Evolutionary conservation across 2,888 invertebrate species (phyloP).

Genomic region (Eupithecia tripunctaria): DNA sequence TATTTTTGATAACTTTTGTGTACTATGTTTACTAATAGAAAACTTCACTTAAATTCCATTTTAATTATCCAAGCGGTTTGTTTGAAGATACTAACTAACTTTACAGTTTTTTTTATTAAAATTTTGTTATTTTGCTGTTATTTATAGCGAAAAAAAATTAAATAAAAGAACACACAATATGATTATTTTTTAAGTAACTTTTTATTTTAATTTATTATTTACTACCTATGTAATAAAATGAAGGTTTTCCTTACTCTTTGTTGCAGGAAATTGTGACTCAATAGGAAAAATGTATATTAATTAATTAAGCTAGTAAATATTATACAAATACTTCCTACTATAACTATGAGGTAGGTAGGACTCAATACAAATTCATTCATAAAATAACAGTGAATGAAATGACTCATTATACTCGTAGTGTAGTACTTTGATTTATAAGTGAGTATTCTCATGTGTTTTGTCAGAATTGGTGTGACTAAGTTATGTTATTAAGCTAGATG

Average conservation of each 20-base stretch:
- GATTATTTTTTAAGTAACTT: too few species aligned
- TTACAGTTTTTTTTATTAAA: background rate
- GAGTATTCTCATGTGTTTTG: constrained; percentile 39
- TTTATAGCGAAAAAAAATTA: background rate
- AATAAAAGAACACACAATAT: background rate
- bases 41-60: background rate
- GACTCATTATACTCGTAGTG: constrained; percentile 44
- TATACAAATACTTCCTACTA: constrained; percentile 18
- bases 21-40: background rate
- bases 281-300: constrained; percentile 39
- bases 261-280: constrained; percentile 48
- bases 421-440: constrained; percentile 29
- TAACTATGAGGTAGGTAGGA: background rate
- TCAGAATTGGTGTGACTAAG: constrained; percentile 42
- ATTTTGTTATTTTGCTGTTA: background rate
- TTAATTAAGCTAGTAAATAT: constrained; percentile 14
- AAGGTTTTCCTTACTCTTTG: constrained; percentile 23
- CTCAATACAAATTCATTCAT: constrained; percentile 38
- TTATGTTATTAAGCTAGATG: constrained; percentile 14
- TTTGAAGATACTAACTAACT: background rate
- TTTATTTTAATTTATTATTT: background rate
- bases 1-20: background rate
- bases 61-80: background rate
- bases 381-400: constrained; percentile 37
- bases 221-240: background rate